These are phyloP conservation scores for Enteromius unitaeniatus DNA, from an alignment of 2,797 vertebrate species.

Conservation along the genomic window DNA sequence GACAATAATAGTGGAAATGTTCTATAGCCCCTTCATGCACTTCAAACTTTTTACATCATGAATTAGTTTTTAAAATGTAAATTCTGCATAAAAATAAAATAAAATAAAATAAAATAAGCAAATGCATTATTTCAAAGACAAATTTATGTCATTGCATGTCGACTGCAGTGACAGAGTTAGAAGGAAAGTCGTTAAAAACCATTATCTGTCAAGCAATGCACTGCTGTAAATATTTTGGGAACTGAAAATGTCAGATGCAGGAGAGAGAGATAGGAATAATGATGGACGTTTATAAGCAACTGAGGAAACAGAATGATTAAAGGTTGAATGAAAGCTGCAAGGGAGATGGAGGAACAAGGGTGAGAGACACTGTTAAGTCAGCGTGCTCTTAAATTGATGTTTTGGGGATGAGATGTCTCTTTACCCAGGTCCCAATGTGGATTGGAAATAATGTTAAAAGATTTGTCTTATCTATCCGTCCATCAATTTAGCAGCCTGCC, in stretches of 20 bases:
- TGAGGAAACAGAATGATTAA: conserved; percentile 63
- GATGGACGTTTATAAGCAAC: conserved; percentile 59
- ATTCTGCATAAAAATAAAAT: not conserved
- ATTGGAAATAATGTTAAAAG: conserved; percentile 1
- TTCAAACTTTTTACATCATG: not conserved
- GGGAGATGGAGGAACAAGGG: conserved; percentile 22
- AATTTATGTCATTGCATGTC: not conserved
- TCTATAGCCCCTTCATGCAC: not conserved
- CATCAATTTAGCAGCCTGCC: conserved; percentile 27
- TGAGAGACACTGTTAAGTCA: conserved; percentile 6
- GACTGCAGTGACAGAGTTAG: not conserved
- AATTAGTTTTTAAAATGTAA: not conserved
- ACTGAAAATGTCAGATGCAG: conserved; percentile 24
- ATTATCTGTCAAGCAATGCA: conserved; percentile 26
- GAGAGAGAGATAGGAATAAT: conserved; percentile 45
- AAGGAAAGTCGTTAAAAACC: not conserved
- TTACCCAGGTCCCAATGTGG: not conserved
- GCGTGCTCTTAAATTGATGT: not conserved
- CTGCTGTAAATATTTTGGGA: conserved; percentile 42
- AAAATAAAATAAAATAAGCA: not conserved
- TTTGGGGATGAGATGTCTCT: conserved; percentile 14
- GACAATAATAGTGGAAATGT: not conserved
- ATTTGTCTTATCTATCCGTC: conserved; percentile 20
- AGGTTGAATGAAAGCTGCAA: conserved; percentile 33
- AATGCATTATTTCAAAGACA: not conserved